phyloP scores from a whole-genome alignment of 2,888 invertebrate genomes.

The Nemoura dubitans region DNA sequence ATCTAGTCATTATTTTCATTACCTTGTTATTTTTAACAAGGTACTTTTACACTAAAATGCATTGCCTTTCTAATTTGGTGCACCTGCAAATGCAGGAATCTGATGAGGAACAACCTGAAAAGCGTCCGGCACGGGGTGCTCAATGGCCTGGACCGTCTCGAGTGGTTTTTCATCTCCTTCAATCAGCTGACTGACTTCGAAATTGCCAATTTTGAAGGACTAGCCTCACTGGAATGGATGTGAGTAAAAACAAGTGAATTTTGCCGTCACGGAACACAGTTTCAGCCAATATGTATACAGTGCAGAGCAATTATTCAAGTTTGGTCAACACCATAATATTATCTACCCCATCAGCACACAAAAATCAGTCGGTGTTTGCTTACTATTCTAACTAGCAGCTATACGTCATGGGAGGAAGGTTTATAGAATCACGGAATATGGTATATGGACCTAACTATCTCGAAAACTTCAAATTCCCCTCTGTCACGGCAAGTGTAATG shows the following conservation, averaged over 20 bases:
- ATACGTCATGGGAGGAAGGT: no score
- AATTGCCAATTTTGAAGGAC: conserved; percentile 60
- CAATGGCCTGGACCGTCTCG: conserved; percentile 59
- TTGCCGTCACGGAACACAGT: no score
- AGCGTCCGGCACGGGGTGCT: conserved; percentile 58
- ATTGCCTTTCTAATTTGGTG: conserved; percentile 7
- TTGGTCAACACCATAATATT: no score
- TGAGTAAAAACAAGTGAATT: conserved; percentile 52
- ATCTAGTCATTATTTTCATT: background rate
- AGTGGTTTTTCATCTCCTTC: conserved; percentile 62
- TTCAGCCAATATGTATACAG: no score
- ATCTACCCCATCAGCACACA: no score
- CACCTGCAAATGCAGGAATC: conserved; percentile 56
- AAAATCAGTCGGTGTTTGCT: no score
- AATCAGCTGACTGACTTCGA: conserved; percentile 62
- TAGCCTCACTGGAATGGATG: conserved; percentile 61
- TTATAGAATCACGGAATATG: no score
- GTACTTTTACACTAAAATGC: background rate
- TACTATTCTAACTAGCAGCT: no score
- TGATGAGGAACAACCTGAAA: conserved; percentile 56
- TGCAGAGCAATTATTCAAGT: no score
- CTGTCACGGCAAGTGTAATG: no score
- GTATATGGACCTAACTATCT: no score
- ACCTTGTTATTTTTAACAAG: background rate
- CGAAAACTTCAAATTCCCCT: no score